Evolutionary conservation across 2,888 invertebrate species (phyloP), one percentile per base, ranked within the genome.

Genomic region (Papilio gigon): DNA sequence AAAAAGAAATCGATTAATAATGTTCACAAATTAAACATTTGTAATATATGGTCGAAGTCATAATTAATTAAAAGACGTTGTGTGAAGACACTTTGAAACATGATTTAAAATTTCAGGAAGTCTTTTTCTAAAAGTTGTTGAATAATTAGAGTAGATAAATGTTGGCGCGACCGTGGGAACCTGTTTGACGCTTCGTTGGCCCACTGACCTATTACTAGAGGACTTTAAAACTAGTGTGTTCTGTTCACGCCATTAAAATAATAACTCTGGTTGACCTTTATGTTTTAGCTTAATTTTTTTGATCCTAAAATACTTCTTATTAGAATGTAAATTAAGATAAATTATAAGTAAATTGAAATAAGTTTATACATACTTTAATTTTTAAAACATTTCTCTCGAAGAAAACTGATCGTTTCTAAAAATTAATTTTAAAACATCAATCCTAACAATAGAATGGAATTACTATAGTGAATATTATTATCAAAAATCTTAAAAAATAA

Each of bases 181-280:
- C 62, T 17, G 65, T 70, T 66, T 61, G 35, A 27, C 17, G 37
- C 50, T 56, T 65, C 64, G 56, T 65, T 56, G 61, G 56, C 69
- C 69, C 56, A 70, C 37, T 65, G 58, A 65, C 69, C 69, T 70
- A 70, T 70, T 47, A 70, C 62, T 56, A 47, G 47, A 30, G 27
- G 44, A 65, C 56, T 53, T 42, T 65, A 44, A 47, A 62, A 65
- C 40, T 37, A 53, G 56, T 27, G 37, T 40, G 60, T 35, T 62
- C 56, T 25, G 9, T 64, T 44, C 33, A 61, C n/a, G 25, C 40
- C 37, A 56, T 60, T 50, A 60, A 53, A 42, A 56, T 65, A 17
- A 14, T 27, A 47, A 25, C 44, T 44, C 62, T n/a, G 44, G 65
- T 61, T 65, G 42, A 44, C 69, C 69, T 70, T 70, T 50, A 25